A percentile compares a stretch with the other conserved stretches of the same genome.
Conservation (phyloP, 2,113 vertebrate genomes). For the Seriola aureovittata region DNA sequence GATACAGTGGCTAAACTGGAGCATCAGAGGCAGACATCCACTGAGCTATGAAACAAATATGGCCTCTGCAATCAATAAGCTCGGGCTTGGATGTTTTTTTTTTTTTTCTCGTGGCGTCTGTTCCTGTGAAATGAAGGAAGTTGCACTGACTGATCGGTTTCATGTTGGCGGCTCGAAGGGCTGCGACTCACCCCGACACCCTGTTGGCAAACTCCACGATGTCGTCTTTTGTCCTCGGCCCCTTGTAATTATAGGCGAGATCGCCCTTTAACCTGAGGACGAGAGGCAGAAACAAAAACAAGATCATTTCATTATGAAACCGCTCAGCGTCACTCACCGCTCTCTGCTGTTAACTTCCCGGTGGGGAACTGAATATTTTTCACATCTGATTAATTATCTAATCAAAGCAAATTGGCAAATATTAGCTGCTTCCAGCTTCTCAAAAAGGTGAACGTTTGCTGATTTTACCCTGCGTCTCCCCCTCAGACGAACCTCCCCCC, state of each 20-base stretch:
- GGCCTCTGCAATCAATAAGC: constrained; percentile 44
- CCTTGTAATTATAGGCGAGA: constrained; percentile 96
- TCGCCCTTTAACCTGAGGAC: constrained; percentile 92
- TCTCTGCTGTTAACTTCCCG: not conserved
- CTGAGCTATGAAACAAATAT: constrained; percentile 53
- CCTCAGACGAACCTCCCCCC: too few relatives aligned
- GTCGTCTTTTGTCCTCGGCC: constrained; percentile 96
- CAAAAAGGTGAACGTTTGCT: not conserved
- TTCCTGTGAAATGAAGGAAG: constrained; percentile 26
- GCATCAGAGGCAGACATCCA: constrained; percentile 50
- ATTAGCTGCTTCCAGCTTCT: not conserved
- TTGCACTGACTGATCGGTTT: not conserved
- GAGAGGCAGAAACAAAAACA: not conserved
- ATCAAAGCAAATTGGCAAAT: not conserved
- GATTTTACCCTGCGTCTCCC: not conserved
- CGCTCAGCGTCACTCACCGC: not conserved
- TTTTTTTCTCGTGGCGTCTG: constrained; percentile 20
- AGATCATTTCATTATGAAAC: not conserved
- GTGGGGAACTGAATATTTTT: not conserved
- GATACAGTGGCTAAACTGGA: constrained; percentile 65
- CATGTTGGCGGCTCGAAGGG: not conserved
- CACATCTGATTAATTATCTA: not conserved
- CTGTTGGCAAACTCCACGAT: constrained; percentile 98
- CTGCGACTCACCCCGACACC: constrained; percentile 92
- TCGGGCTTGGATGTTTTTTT: constrained; percentile 3